phyloP scores from a whole-genome alignment of 2,888 invertebrate genomes.

The Agrochola macilenta region DNA sequence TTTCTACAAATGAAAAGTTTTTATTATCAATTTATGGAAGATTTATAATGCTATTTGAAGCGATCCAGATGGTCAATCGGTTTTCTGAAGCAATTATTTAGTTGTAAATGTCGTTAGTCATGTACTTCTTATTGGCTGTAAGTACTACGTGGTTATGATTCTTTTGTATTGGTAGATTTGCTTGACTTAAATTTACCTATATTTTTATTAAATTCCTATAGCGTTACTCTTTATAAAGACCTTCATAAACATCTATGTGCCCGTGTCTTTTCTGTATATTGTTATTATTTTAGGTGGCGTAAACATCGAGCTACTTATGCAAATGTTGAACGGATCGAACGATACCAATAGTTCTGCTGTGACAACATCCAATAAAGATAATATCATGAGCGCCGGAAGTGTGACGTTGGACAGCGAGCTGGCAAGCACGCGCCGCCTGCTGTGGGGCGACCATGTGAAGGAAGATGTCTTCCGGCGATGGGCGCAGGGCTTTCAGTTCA shows the following conservation, averaged over 20 bases:
- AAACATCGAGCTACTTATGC: constrained; percentile 72
- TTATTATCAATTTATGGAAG: constrained; percentile 79
- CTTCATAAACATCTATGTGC: background rate
- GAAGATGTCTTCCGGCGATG: constrained; percentile 97
- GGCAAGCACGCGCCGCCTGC: constrained; percentile 93
- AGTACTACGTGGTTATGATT: constrained; percentile 88
- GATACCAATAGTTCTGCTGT: constrained; percentile 74
- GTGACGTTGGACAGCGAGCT: constrained; percentile 91
- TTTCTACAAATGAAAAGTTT: constrained; percentile 84
- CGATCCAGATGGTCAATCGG: constrained; percentile 75
- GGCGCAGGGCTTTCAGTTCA: constrained; percentile 98
- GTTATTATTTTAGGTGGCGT: constrained; percentile 76
- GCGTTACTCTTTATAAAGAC: background rate
- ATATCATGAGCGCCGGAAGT: constrained; percentile 84
- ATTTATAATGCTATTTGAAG: constrained; percentile 82
- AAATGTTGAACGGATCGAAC: constrained; percentile 82
- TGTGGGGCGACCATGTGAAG: constrained; percentile 96
- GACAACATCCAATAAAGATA: constrained; percentile 73
- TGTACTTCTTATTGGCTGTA: constrained; percentile 82
- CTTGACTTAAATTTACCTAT: constrained; percentile 57
- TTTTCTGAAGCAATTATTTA: constrained; percentile 75
- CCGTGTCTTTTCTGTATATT: constrained; percentile 38
- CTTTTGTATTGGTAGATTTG: constrained; percentile 78
- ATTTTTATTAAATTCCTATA: constrained; percentile 13
- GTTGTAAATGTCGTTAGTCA: constrained; percentile 78